These are phyloP conservation scores for Pagetopsis macropterus DNA, from an alignment of 2,797 vertebrate genomes.

Conservation along the genomic window DNA sequence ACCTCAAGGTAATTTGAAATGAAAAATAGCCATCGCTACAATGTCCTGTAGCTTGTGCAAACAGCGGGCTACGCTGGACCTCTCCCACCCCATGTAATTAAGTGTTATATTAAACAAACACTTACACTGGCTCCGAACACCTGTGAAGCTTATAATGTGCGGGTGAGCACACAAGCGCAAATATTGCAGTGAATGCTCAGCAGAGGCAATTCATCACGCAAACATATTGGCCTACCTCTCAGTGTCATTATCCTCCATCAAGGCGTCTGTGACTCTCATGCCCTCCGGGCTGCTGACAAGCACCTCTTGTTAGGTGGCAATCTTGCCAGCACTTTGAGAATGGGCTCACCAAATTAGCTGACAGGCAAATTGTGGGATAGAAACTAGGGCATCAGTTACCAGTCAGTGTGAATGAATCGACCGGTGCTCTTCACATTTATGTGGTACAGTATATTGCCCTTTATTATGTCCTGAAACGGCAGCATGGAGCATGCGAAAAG, in stretches of 20 bases:
- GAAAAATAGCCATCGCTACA: conserved; percentile 19
- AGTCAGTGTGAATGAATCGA: conserved; percentile 31
- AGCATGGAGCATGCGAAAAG: conserved; percentile 26
- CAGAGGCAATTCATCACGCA: conserved; percentile 57
- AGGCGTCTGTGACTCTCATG: conserved; percentile 31
- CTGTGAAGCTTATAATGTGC: conserved; percentile 19
- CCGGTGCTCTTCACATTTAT: conserved; percentile 19
- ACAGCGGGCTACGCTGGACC: conserved; percentile 9
- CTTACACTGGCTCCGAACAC: conserved; percentile 26
- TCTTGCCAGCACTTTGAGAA: conserved; percentile 42
- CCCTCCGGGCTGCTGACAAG: conserved; percentile 53
- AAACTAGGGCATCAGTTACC: conserved; percentile 33
- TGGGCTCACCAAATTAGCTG: conserved; percentile 30
- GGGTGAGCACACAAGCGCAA: conserved; percentile 34
- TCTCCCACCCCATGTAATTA: conserved; percentile 31
- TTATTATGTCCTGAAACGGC: conserved; percentile 22
- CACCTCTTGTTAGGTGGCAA: conserved; percentile 46
- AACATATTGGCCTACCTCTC: conserved; percentile 57
- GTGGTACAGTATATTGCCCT: not conserved
- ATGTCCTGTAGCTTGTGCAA: conserved; percentile 13
- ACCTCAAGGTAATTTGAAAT: conserved; percentile 35
- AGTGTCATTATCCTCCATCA: conserved; percentile 48
- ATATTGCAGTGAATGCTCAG: conserved; percentile 37
- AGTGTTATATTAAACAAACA: conserved; percentile 56
- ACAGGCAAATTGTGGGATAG: conserved; percentile 45